These are phyloP conservation scores for Coelopa pilipes DNA, from an alignment of 2,888 invertebrate species.

Conservation along the genomic window DNA sequence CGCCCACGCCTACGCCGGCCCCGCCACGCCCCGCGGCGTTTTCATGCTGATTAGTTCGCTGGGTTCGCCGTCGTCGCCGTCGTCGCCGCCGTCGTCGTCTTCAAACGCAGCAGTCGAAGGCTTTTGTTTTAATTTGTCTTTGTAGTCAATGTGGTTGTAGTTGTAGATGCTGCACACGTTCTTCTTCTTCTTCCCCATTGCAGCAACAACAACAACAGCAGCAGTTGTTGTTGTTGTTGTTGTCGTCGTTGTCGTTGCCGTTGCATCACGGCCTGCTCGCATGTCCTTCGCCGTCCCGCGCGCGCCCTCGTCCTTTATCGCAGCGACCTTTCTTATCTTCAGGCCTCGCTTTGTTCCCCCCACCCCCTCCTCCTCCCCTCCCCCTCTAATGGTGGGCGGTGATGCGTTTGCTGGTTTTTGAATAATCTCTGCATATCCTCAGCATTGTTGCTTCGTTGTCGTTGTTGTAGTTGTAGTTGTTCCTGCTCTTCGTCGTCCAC, in stretches of 20 bases:
- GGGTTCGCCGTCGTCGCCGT: neutral
- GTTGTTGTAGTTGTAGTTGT: slow-evolving; percentile 3
- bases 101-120: slow-evolving; percentile 17
- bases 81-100: neutral
- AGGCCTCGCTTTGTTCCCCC: neutral
- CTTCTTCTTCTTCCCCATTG: neutral
- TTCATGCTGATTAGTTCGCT: slow-evolving; percentile 29
- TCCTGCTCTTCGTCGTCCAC: slow-evolving; percentile 2
- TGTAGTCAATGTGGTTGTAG: too few relatives aligned
- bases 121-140: too few relatives aligned
- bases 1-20: neutral
- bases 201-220: too few relatives aligned
- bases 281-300: neutral
- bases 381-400: slow-evolving; percentile 3
- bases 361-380: neutral
- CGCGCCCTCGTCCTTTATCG: neutral
- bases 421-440: slow-evolving; percentile 38
- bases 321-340: neutral
- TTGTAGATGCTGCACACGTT: neutral
- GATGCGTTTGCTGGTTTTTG: slow-evolving; percentile 31
- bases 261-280: slow-evolving; percentile 18
- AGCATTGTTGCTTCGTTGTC: slow-evolving; percentile 13
- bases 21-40: slow-evolving; percentile 9
- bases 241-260: neutral
- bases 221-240: slow-evolving; percentile 15